These are phyloP conservation scores for Dastarcus helophoroides DNA, from an alignment of 2,888 invertebrate genomes.

Conservation along the genomic window DNA sequence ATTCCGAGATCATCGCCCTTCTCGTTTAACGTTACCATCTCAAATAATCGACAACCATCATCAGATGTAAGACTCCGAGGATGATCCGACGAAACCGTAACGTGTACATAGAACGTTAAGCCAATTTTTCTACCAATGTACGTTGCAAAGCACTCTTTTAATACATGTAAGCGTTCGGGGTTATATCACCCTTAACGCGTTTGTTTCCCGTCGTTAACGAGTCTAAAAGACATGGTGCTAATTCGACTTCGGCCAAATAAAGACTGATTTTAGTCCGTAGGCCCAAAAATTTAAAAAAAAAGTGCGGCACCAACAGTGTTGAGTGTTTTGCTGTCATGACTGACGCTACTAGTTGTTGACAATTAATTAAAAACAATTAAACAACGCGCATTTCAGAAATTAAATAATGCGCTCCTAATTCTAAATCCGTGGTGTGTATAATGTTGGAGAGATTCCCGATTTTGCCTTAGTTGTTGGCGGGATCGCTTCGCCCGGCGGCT, in stretches of 20 bases:
- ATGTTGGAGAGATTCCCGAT: slow-evolving; percentile 28
- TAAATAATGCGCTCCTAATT: slow-evolving; percentile 32
- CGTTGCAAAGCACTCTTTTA: neutral
- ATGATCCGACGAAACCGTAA: neutral
- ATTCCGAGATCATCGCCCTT: slow-evolving; percentile 13
- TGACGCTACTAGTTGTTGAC: slow-evolving; percentile 32
- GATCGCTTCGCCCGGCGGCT: slow-evolving; percentile 19
- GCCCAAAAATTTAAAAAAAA: slow-evolving; percentile 8
- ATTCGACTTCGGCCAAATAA: slow-evolving; percentile 6
- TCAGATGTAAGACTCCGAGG: neutral
- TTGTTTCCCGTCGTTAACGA: slow-evolving; percentile 6
- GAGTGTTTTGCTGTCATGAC: slow-evolving; percentile 30
- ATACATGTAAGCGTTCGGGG: slow-evolving; percentile 3
- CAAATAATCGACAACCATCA: slow-evolving; percentile 1
- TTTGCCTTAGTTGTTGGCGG: slow-evolving; percentile 35
- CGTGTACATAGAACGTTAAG: neutral
- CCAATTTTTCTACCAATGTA: neutral
- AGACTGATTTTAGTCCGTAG: too few species aligned
- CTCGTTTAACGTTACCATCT: slow-evolving; percentile 13
- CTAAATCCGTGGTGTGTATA: slow-evolving; percentile 32
- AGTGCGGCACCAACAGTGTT: slow-evolving; percentile 19
- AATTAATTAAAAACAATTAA: slow-evolving; percentile 19
- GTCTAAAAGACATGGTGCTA: slow-evolving; percentile 5
- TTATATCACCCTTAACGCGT: slow-evolving; percentile 5
- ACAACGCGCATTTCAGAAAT: slow-evolving; percentile 24